Conservation (phyloP, 2,113 vertebrate genomes). For the Thomomys bottae region DNA sequence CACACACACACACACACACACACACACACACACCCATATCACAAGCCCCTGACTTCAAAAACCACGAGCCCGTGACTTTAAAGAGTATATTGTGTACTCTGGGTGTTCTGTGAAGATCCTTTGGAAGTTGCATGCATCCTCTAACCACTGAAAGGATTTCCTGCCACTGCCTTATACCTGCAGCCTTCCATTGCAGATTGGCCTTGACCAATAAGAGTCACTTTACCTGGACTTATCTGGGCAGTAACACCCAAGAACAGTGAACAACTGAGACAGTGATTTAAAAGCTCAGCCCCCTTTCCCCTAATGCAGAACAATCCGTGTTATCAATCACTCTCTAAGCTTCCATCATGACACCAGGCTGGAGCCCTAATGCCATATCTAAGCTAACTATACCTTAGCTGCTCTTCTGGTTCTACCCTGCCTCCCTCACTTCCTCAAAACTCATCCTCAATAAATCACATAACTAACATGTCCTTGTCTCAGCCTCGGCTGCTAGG, state of each 20-base stretch:
- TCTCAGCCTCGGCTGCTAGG: background rate
- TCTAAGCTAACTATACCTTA: background rate
- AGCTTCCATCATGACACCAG: background rate
- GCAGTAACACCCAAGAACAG: background rate
- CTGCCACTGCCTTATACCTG: background rate
- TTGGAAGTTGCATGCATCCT: background rate
- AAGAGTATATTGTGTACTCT: background rate
- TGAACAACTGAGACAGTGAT: background rate
- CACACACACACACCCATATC: too few species aligned
- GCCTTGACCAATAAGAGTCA: background rate
- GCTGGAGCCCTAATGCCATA: too few species aligned
- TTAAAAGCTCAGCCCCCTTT: background rate
- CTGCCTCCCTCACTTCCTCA: background rate
- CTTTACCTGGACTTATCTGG: background rate
- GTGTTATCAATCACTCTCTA: background rate
- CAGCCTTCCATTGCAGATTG: background rate
- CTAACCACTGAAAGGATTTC: background rate
- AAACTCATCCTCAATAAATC: background rate
- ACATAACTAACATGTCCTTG: background rate
- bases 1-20: too few species aligned
- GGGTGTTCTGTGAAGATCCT: background rate
- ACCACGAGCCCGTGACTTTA: background rate
- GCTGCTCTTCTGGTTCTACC: background rate
- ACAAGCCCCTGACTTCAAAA: background rate
- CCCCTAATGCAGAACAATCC: background rate